Evolutionary conservation across 2,888 invertebrate genomes (phyloP), one percentile per base, ranked within the genome.

Genomic region (Pseudeuparius sepicola): DNA sequence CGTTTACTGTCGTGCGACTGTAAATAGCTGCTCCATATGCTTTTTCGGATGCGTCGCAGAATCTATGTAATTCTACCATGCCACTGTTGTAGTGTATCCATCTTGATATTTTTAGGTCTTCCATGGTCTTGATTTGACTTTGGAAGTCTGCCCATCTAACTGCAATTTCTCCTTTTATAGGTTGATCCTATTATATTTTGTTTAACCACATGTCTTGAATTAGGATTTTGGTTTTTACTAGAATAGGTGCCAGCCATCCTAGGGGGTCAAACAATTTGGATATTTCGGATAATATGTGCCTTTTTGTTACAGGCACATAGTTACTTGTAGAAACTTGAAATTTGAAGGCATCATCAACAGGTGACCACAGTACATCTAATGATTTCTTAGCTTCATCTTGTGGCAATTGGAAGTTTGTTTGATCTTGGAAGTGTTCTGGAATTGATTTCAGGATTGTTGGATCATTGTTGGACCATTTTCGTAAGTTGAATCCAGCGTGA

Each of bases 11-110:
- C 6, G 27, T 40, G 34, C 25, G 31, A 7, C 14, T 14, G 25
- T 41, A 41, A 11, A 40, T 37, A n/a, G 15, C 40, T 24, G 34
- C 31, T 20, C 32, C 34, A 26, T 40, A 40, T 31, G 36, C 36
- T 9, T 18, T 32, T 37, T 38, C 35, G 6, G 40, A 40, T 4
- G 34, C 29, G 15, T 40, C 40, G 14, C 40, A 37, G 25, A 42
- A 42, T 18, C 40, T 37, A 29, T 37, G 37, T 14, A 41, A 2
- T 36, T 42, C 32, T 13, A 31, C 10, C n/a, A n/a, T n/a, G n/a
- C n/a, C n/a, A n/a, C n/a, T n/a, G n/a, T n/a, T 9, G 9, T 23
- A 30, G 7, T 35, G 11, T 24, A 23, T 34, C 27, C 34, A 25
- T 13, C 34, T n/a, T n/a, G n/a, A n/a, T n/a, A n/a, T n/a, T n/a